Evolutionary conservation across 2,113 vertebrate genomes (phyloP).

Genomic region (Saimiri boliviensis): DNA sequence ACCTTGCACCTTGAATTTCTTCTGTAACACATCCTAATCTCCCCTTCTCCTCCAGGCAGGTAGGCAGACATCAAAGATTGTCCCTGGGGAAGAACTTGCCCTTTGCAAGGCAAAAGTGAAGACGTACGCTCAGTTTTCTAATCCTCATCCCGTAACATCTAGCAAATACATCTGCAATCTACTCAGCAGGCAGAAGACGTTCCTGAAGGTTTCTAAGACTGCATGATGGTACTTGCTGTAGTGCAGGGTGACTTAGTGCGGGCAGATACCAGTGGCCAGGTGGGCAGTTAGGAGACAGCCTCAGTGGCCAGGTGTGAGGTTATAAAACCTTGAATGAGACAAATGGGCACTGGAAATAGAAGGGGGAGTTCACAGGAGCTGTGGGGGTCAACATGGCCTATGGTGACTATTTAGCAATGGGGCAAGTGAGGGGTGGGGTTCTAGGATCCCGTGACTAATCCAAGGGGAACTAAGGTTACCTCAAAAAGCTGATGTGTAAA

Average conservation of each 20-base stretch:
- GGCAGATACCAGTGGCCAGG: neutral
- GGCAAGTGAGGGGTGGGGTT: neutral
- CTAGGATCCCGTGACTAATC: too few relatives aligned
- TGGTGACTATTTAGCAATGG: neutral
- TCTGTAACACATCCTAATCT: too few relatives aligned
- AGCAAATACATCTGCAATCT: neutral
- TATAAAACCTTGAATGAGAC: neutral
- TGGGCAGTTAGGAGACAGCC: neutral
- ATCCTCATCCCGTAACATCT: neutral
- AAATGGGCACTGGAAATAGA: neutral
- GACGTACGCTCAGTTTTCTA: neutral
- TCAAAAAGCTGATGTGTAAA: neutral
- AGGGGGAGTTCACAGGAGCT: neutral
- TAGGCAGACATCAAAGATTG: rapidly evolving
- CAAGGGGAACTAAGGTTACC: neutral
- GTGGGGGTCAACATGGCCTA: rapidly evolving
- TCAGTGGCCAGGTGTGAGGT: neutral
- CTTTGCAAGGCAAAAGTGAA: neutral
- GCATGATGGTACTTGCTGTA: neutral
- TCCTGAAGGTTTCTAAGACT: neutral
- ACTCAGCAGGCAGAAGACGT: rapidly evolving
- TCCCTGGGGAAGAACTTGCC: neutral
- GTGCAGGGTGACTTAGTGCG: neutral
- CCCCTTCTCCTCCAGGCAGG: neutral
- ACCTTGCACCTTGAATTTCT: neutral